A percentile compares a stretch with the other conserved stretches of the same genome.
These are phyloP conservation scores for western clawed frog (Xenopus tropicalis) DNA, from an alignment of 2,113 vertebrate genomes.

Conservation along the genomic window UCB_Xtro_10.0 CM004450.2:131779501-131780000, in stretches of 20 bases:
- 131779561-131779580: no score
- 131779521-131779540: no score
- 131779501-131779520: no score
- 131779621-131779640: no score
- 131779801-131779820: conserved; percentile 3
- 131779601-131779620: no score
- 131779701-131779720: neutral
- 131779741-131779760: neutral
- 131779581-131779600: no score
- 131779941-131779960: no score
- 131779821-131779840: neutral
- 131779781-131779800: neutral
- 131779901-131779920: neutral
- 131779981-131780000: no score
- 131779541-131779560: no score
- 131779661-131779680: neutral
- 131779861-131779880: neutral
- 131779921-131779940: no score
- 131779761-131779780: neutral
- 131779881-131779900: neutral
- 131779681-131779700: neutral
- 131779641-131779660: no score
- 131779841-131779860: neutral
- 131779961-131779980: no score
- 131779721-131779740: neutral